These are phyloP conservation scores for Polyommatus icarus DNA, from an alignment of 2,888 invertebrate species.

Conservation along the genomic window DNA sequence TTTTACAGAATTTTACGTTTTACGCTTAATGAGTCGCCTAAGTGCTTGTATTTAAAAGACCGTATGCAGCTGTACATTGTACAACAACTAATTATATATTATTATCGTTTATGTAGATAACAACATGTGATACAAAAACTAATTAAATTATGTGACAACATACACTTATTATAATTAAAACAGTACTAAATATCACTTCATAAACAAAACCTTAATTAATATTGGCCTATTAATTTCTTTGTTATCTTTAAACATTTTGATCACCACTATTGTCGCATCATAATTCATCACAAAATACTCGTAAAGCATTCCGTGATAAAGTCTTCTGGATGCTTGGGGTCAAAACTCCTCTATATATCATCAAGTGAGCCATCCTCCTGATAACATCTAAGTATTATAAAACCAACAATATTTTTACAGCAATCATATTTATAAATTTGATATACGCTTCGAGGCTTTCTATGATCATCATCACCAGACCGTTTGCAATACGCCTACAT, in stretches of 20 bases:
- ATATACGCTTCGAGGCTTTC: conserved; percentile 49
- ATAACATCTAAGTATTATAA: conserved; percentile 39
- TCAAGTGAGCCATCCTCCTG: conserved; percentile 36
- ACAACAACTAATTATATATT: not conserved
- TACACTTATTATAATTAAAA: not conserved
- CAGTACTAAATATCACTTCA: conserved; percentile 4
- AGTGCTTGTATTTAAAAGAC: not conserved
- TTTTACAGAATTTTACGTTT: not conserved
- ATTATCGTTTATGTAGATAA: not conserved
- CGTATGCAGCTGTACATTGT: not conserved
- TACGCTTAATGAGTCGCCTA: not conserved
- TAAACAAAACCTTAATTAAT: not conserved
- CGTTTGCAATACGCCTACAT: not conserved
- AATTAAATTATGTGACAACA: not conserved
- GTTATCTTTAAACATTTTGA: not conserved
- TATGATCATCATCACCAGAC: not conserved
- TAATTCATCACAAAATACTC: conserved; percentile 1
- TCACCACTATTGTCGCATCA: conserved; percentile 9
- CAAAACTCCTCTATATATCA: conserved; percentile 30
- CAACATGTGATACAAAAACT: not conserved
- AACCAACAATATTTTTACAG: conserved; percentile 44
- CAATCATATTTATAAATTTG: conserved; percentile 48
- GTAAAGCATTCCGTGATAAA: conserved; percentile 25
- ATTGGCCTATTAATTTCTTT: not conserved
- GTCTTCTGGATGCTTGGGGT: conserved; percentile 20